Base-by-base conservation (phyloP, 2,113 vertebrate genomes). In the Ctenomys sociabilis region DNA sequence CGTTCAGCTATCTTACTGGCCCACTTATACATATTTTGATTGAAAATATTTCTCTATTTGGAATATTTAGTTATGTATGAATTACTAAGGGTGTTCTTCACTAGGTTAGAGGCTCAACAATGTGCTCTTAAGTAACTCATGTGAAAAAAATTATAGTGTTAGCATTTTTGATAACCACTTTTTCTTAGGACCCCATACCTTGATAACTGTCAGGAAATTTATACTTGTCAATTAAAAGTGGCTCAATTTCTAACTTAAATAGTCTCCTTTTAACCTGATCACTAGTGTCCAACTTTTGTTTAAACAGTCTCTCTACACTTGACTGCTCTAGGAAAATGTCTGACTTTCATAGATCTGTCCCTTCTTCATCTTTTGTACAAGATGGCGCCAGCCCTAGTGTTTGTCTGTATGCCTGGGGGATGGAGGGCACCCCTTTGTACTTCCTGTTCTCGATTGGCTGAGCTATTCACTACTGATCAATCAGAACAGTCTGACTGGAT, bases 1-100 rank as follows among this genome's bases (percentile, higher is more conserved):
- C 49, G 49, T 11, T 49, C 9, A 49, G 49, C 49, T 49, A 49
- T 49, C 49, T 49, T 11, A 49, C 49, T 49, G 49, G 49, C 49
- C 49, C 49, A 49, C 49, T 49, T 10, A 11, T 49, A 45, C 28
- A 57, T 19, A 45, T 61, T 85, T 40, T 90, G 37, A 28, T 75
- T 90, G 64, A 30, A 80, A 95, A 77, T n/a, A 0, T 2, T 80
- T 68, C 43, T 72, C 35, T 77, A 7, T 35, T 75, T 72, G 85
- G 43, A 95, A 87, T 95, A 83, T 83, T n/a, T 82, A 81, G 72
- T 70, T 78, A 95, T 45, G 40, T 7, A 2, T 63, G 13, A 40
- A 86, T 86, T 80, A 52, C 72, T n/a, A 85, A 77, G 7, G 3
- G 13, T 88, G 32, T 28, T 87, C 86, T 66, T 49, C 66, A n/a